Evolutionary conservation across 2,113 vertebrate species (phyloP), one percentile per base, ranked within the genome.

Genomic region (Microtus pennsylvanicus): DNA sequence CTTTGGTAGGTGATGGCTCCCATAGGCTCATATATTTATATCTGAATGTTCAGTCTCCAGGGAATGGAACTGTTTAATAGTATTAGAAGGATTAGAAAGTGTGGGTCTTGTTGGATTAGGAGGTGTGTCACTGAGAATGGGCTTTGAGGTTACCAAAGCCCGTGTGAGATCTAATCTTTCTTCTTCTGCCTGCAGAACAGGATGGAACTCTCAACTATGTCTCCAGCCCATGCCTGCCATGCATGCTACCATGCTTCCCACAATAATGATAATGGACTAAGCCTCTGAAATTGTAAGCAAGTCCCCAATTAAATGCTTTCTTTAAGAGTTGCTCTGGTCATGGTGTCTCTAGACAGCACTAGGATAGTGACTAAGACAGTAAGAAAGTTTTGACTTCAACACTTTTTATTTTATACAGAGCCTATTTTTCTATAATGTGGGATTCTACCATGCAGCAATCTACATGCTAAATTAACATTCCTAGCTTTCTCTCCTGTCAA

Each of bases 361-460:
- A 30, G 38, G 30, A 65, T 30, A 45, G 16, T 42, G 38, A 85
- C 38, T 45, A 65, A 65, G 24, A 45, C 4, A 5, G 16, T 45
- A 45, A 92, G 5, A 63, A 92, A 83, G 7, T 92, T 72, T 95
- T 35, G 26, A 58, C 28, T 83, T 63, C 89, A 87, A 70, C 67
- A 16, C 11, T 85, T 81, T 4, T 19, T 35, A 52, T 14, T 67
- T 86, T 80, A 50, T 50, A 47, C 38, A 81, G 28, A 70, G 6
- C 42, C 3, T 1, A 52, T 52, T 52, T 52, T 28, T 28, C 42
- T 72, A 35, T 24, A 52, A 26, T 89, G 72, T 81, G 61, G 17
- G 6, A 50, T 78, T 92, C 70, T 69, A 63, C 26, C 17, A 14
- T 38, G 86, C 9, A 75, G 30, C 30, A 24, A 7, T 91, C 70